phyloP scores from a whole-genome alignment of 1,140 invertebrate species.

The Agraylea sexmaculata region DNA sequence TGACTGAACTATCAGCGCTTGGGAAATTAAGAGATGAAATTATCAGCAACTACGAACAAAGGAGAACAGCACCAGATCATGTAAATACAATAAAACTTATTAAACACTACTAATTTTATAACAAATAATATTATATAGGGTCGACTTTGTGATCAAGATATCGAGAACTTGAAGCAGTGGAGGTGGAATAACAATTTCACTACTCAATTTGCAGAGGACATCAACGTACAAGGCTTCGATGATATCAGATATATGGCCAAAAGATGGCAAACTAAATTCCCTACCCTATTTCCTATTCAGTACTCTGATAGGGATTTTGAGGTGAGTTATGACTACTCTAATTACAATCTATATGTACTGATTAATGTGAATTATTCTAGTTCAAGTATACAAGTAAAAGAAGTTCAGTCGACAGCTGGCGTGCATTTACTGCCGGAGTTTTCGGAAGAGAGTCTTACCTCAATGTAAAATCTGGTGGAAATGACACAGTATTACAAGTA shows the following conservation, averaged over 20 bases:
- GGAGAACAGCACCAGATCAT: conserved; percentile 19
- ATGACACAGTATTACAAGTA: conserved; percentile 17
- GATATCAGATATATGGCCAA: conserved; percentile 47
- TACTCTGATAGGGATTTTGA: conserved; percentile 31
- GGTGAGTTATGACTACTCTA: conserved; percentile 25
- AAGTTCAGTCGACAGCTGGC: conserved; percentile 46
- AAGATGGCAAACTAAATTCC: conserved; percentile 44
- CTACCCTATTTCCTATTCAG: conserved; percentile 34
- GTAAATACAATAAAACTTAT: conserved; percentile 6
- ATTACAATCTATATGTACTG: conserved; percentile 2
- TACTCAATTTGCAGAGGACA: conserved; percentile 38
- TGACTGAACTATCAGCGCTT: conserved; percentile 39
- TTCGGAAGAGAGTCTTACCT: conserved; percentile 32
- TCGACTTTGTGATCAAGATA: conserved; percentile 44
- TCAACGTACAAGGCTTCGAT: conserved; percentile 47
- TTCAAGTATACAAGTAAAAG: conserved; percentile 49
- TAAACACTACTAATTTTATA: conserved; percentile 20
- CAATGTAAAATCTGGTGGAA: conserved; percentile 14
- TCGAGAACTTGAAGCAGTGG: conserved; percentile 46
- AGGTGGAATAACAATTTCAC: conserved; percentile 45
- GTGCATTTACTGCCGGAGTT: conserved; percentile 45
- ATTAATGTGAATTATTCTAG: conserved; percentile 28
- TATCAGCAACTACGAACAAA: conserved; percentile 42
- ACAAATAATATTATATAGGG: conserved; percentile 27
- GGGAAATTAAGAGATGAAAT: conserved; percentile 43